These are phyloP conservation scores for Irena cyanogastra DNA, from an alignment of 2,113 vertebrate species.

Conservation along the genomic window DNA sequence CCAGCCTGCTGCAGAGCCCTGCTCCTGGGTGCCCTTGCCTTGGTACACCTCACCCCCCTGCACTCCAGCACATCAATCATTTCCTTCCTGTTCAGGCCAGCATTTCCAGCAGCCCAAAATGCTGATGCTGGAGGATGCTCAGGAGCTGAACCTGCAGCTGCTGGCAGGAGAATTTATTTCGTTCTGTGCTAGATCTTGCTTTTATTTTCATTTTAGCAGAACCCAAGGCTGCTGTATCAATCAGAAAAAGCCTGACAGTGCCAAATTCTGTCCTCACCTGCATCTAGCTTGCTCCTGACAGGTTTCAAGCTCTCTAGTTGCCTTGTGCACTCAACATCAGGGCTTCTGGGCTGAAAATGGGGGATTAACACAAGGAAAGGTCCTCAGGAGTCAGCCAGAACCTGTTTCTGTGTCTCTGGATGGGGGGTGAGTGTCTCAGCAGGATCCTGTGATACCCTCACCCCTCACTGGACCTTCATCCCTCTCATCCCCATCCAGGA, in stretches of 20 bases:
- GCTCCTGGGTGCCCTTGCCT: not conserved
- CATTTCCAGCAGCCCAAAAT: not conserved
- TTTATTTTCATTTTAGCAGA: not conserved
- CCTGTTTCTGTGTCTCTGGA: not conserved
- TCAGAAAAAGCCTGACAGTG: not conserved
- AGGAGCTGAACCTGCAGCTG: not conserved
- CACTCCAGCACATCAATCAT: not conserved
- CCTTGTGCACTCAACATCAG: not conserved
- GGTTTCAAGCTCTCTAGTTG: not conserved
- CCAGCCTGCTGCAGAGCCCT: not conserved
- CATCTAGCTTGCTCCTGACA: accelerated
- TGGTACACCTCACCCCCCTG: not conserved
- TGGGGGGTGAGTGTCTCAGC: not conserved
- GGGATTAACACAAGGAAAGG: not conserved
- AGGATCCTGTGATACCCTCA: accelerated
- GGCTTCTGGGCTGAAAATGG: not conserved
- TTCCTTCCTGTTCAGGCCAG: not conserved
- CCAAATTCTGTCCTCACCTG: not conserved
- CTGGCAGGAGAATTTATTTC: not conserved
- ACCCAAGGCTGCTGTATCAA: not conserved
- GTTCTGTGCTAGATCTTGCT: not conserved
- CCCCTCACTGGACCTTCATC: not conserved
- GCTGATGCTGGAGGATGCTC: not conserved
- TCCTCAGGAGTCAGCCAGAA: not conserved
- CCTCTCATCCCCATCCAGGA: not conserved